phyloP scores from a whole-genome alignment of 2,113 vertebrate genomes.

The Scartelaos histophorus region DNA sequence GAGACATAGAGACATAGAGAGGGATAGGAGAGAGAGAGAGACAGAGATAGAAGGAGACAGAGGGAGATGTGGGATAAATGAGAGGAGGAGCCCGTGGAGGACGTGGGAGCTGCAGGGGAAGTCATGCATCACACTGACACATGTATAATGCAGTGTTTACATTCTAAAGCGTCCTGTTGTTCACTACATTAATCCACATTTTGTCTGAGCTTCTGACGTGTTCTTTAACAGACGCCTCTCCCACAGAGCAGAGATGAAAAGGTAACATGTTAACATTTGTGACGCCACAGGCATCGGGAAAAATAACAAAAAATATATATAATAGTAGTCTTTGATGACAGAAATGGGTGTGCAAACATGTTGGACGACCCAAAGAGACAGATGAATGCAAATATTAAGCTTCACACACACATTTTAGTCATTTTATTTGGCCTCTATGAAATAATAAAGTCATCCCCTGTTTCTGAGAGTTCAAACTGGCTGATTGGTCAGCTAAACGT shows the following conservation, averaged over 20 bases:
- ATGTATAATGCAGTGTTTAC: slow-evolving; percentile 26
- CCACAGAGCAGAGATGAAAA: slow-evolving; percentile 29
- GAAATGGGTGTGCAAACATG: slow-evolving; percentile 11
- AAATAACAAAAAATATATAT: slow-evolving; percentile 12
- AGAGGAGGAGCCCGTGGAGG: background rate
- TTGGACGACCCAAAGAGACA: background rate
- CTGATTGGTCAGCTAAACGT: too few relatives aligned
- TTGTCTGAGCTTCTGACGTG: background rate
- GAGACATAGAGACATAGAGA: too few relatives aligned
- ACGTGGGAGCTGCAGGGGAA: slow-evolving; percentile 29
- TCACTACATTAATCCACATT: slow-evolving; percentile 24
- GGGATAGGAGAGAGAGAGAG: background rate
- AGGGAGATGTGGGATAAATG: background rate
- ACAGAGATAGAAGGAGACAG: background rate
- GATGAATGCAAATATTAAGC: background rate
- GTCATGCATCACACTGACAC: slow-evolving; percentile 19
- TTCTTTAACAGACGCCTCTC: background rate
- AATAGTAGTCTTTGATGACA: slow-evolving; percentile 20
- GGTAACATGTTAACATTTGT: slow-evolving; percentile 18
- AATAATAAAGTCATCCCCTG: too few relatives aligned
- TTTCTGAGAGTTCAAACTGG: too few relatives aligned
- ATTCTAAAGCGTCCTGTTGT: slow-evolving; percentile 26
- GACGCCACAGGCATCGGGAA: slow-evolving; percentile 13
- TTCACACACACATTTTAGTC: background rate
- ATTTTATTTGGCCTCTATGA: background rate